Evolutionary conservation across 2,797 vertebrate species (phyloP), one percentile per base, ranked within the genome.

Genomic region (Threskiornis aethiopicus): DNA sequence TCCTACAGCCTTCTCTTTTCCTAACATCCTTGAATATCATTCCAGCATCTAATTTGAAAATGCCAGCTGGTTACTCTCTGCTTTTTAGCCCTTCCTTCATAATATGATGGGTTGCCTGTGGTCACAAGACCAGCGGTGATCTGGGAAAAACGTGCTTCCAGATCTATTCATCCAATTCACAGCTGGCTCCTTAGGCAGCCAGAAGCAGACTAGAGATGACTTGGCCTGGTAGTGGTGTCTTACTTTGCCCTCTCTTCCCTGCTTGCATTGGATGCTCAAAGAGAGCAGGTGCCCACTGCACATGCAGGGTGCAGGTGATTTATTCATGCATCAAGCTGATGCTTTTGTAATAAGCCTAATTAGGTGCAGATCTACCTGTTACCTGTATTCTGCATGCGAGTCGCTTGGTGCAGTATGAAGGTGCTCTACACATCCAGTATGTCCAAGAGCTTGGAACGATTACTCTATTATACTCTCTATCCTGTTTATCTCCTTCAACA

Each of bases 381-480:
- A 4, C 42, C 41, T 62, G 35, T 85, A 18, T n/a, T 77, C 54
- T 46, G 31, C 11, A 1, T 14, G 52, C 8, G 26, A 62, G 35
- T 33, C 21, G 5, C 18, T 78, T 37, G 35, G 33, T 76, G 75
- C 54, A 58, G 24, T 17, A 17, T 5, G 66, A 46, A 77, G 9
- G n/a, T 87, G 58, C 61, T 66, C 29, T 47, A 1, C 24, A 42
- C 19, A 39, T 13, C 37, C 49, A 62, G 28, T 24, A 17, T 31
- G 14, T 41, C 41, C 29, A 66, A 39, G 66, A 21, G 11, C 31
- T 19, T 61, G 72, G 13, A 58, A 20, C 3, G 1, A 33, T 64
- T 61, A 25, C 18, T 72, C 8, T 1, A 0, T 59, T 65, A 3
- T 25, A 1, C 7, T 47, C 31, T 64, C 9, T n/a, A 16, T n/a